Evolutionary conservation across 2,113 vertebrate species (phyloP).

Genomic region (Protobothrops flavoviridis): DNA sequence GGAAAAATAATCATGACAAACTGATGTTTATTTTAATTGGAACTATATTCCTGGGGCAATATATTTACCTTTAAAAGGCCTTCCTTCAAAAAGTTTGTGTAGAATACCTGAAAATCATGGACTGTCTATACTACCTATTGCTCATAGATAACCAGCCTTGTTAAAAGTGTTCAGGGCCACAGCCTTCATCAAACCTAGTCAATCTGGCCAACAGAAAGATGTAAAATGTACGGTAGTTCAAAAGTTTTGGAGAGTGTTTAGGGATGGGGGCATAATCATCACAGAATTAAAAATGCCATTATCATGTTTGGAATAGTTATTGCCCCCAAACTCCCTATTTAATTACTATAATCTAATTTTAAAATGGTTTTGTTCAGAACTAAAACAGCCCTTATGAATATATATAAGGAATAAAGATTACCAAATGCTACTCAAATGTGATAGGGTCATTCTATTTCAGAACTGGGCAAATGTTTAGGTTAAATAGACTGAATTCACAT

Average conservation of each 20-base stretch:
- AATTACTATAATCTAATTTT: not conserved
- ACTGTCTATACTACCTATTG: not conserved
- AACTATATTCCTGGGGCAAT: not conserved
- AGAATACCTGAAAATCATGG: not conserved
- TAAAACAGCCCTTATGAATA: conserved; percentile 48
- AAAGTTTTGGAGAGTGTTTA: not conserved
- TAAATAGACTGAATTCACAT: not conserved
- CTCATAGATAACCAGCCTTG: conserved; percentile 8
- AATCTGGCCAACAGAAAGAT: not conserved
- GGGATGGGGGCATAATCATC: not conserved
- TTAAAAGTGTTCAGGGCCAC: not conserved
- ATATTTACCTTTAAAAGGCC: not conserved
- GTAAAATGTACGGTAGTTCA: not conserved
- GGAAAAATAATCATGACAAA: conserved; percentile 48
- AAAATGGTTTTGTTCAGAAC: conserved; percentile 27
- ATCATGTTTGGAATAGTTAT: conserved; percentile 33
- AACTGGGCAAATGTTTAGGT: not conserved
- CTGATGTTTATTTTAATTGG: conserved; percentile 6
- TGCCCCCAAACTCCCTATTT: conserved; percentile 40
- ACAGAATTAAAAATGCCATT: conserved; percentile 21
- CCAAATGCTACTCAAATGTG: not conserved
- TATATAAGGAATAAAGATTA: not conserved
- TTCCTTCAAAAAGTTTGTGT: not conserved
- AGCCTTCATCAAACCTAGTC: not conserved
- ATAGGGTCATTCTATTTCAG: not conserved